Conservation (phyloP, 2,113 vertebrate genomes). For the Athene cunicularia region DNA sequence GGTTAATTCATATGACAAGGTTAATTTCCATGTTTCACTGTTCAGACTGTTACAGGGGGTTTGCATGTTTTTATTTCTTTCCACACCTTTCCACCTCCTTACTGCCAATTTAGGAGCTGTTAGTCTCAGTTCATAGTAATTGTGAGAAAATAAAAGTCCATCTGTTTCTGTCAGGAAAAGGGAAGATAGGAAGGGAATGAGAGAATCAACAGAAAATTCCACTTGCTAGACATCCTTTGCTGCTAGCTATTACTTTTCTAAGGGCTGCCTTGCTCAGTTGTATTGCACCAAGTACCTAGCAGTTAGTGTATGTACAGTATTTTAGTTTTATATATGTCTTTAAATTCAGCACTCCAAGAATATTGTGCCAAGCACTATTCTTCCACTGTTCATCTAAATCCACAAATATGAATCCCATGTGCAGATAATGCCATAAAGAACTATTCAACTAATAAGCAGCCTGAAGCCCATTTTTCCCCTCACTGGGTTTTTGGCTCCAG, state of each 20-base stretch:
- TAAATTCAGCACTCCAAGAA: not conserved
- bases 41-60: constrained; percentile 16
- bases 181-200: constrained; percentile 8
- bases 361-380: not conserved
- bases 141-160: constrained; percentile 60
- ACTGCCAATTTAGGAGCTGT: constrained; percentile 57
- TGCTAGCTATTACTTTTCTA: constrained; percentile 10
- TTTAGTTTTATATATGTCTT: not conserved
- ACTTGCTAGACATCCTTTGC: constrained; percentile 44
- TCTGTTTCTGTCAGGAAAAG: constrained; percentile 42
- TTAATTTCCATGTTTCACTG: constrained; percentile 16
- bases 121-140: constrained; percentile 58
- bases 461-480: not conserved
- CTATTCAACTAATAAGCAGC: constrained; percentile 10
- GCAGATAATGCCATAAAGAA: not conserved
- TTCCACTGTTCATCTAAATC: not conserved
- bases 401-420: not conserved
- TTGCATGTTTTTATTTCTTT: constrained; percentile 27
- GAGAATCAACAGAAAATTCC: constrained; percentile 54
- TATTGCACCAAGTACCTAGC: not conserved
- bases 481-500: not conserved
- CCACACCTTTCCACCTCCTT: constrained; percentile 59
- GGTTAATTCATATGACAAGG: not conserved
- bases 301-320: not conserved
- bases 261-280: not conserved